A percentile compares a stretch with the other conserved stretches of the same genome.
Conservation (phyloP, 2,888 invertebrate genomes). For the Anagyrus pseudococci region DNA sequence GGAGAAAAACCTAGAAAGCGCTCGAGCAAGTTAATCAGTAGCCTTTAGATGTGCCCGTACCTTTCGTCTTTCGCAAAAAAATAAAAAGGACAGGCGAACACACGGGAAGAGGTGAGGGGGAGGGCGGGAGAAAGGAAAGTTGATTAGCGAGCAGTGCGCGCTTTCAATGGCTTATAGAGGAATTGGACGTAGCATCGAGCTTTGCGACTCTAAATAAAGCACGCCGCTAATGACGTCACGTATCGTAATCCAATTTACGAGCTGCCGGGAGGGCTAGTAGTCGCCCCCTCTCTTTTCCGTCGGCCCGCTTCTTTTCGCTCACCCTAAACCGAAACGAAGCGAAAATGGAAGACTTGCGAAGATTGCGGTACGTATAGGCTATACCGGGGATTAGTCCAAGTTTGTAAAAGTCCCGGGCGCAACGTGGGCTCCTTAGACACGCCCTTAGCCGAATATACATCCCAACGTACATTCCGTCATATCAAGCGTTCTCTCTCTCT, state of each 20-base stretch:
- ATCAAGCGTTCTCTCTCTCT: too few species aligned
- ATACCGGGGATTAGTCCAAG: constrained; percentile 58
- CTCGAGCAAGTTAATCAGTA: too few species aligned
- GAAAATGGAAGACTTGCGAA: constrained; percentile 53
- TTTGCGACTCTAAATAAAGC: constrained; percentile 54
- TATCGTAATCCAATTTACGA: constrained; percentile 62
- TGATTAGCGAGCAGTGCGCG: constrained; percentile 19
- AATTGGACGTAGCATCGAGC: constrained; percentile 14
- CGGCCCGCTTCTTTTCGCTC: constrained; percentile 10
- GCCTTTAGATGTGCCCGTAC: too few species aligned
- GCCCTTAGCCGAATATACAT: too few species aligned
- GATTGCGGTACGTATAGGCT: not conserved
- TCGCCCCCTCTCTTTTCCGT: not conserved
- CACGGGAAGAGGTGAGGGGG: not conserved
- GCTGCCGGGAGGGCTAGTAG: constrained; percentile 33
- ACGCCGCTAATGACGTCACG: constrained; percentile 60
- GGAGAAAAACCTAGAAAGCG: too few species aligned
- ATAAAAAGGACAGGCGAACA: not conserved
- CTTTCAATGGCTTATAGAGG: constrained; percentile 27
- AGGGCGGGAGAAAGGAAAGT: too few species aligned
- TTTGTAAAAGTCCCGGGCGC: constrained; percentile 61
- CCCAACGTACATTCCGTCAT: too few species aligned
- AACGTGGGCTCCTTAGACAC: too few species aligned
- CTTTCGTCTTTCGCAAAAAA: too few species aligned
- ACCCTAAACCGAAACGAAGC: constrained; percentile 48